phyloP scores from a whole-genome alignment of 2,888 invertebrate genomes.

The Drosophila mettleri region DNA sequence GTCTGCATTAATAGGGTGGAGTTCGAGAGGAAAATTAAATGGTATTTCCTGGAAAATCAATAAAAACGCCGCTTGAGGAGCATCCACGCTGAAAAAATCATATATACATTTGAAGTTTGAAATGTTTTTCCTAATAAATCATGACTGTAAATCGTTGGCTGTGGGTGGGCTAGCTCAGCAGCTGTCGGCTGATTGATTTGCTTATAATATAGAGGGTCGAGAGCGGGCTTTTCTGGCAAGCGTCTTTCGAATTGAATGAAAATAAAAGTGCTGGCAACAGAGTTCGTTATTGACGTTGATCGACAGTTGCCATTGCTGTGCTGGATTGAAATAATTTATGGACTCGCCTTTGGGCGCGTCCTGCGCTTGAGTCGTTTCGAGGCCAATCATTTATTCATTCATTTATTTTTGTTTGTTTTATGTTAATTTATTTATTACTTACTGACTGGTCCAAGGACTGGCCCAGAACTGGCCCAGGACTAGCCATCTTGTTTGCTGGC shows the following conservation, averaged over 20 bases:
- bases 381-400: slow-evolving; percentile 78
- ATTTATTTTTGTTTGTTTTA: slow-evolving; percentile 80
- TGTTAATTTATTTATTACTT: slow-evolving; percentile 78
- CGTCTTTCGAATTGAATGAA: slow-evolving; percentile 25
- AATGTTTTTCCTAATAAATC: slow-evolving; percentile 66
- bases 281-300: slow-evolving; percentile 71
- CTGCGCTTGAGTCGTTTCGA: slow-evolving; percentile 18
- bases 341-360: slow-evolving; percentile 22
- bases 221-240: slow-evolving; percentile 36
- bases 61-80: slow-evolving; percentile 39
- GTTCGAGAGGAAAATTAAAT: slow-evolving; percentile 34
- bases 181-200: slow-evolving; percentile 73
- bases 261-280: slow-evolving; percentile 19
- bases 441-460: slow-evolving; percentile 25
- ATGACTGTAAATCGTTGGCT: slow-evolving; percentile 15
- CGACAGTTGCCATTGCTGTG: slow-evolving; percentile 74
- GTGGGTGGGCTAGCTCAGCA: slow-evolving; percentile 35
- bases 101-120: slow-evolving; percentile 46
- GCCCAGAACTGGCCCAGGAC: neutral
- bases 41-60: slow-evolving; percentile 62
- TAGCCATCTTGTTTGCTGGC: neutral
- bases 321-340: slow-evolving; percentile 67
- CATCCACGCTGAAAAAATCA: neutral
- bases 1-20: slow-evolving; percentile 45
- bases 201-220: slow-evolving; percentile 56